Evolutionary conservation across 2,797 vertebrate genomes (phyloP).

Genomic region (Myotis daubentonii): DNA sequence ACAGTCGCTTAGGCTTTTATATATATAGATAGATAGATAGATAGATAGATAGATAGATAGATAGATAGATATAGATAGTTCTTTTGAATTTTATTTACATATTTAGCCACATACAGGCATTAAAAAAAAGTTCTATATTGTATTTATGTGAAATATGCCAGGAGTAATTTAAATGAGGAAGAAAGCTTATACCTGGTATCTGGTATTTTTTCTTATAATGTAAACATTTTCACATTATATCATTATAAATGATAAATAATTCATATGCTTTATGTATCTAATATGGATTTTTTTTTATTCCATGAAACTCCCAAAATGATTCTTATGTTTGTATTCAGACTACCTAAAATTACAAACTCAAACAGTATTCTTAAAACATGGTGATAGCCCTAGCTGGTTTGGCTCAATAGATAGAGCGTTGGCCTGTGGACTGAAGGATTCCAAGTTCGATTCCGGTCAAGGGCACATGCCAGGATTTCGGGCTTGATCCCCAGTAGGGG

Average conservation of each 20-base stretch:
- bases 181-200: not conserved
- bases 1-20: no score
- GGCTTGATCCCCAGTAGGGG: no score
- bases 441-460: no score
- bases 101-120: not conserved
- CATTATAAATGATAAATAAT: not conserved
- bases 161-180: conserved; percentile 15
- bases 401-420: no score
- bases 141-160: not conserved
- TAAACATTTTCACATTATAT: not conserved
- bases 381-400: not conserved
- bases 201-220: not conserved
- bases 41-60: no score
- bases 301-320: not conserved
- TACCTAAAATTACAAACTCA: not conserved
- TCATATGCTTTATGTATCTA: not conserved
- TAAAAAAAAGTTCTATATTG: not conserved
- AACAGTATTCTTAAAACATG: not conserved
- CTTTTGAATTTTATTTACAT: not conserved
- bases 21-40: no score
- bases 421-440: no score
- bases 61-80: no score
- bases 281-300: not conserved
- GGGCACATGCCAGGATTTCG: no score
- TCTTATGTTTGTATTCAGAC: conserved; percentile 18